These are phyloP conservation scores for Mionectes olivaceus DNA, from an alignment of 2,797 vertebrate species.

Conservation along the genomic window DNA sequence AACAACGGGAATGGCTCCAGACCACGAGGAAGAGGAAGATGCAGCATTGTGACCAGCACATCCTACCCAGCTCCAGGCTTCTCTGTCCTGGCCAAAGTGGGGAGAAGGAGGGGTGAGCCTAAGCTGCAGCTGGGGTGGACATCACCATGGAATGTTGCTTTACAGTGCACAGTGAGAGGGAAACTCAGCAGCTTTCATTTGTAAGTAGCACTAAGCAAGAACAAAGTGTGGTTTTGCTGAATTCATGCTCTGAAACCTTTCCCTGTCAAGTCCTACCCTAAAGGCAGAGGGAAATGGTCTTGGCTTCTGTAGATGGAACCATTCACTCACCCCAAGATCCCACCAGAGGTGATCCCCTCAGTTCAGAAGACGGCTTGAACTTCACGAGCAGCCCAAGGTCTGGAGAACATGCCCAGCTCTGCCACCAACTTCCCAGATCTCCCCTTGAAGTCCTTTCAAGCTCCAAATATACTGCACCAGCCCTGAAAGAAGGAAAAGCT, in stretches of 20 bases:
- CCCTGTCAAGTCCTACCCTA: neutral
- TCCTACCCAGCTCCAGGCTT: neutral
- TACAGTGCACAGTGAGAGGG: neutral
- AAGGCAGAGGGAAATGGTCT: neutral
- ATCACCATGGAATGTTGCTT: neutral
- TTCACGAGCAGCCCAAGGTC: neutral
- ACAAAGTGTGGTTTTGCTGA: neutral
- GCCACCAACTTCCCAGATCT: neutral
- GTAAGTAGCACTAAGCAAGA: neutral
- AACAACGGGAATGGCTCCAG: fast-evolving
- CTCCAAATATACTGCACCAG: neutral
- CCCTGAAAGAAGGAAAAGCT: neutral
- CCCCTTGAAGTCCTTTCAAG: neutral
- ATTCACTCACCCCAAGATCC: neutral
- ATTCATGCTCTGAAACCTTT: neutral
- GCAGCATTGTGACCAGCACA: fast-evolving
- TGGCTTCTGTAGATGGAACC: neutral
- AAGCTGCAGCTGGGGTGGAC: neutral
- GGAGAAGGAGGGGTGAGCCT: neutral
- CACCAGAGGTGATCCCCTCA: fast-evolving
- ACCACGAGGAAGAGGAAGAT: fast-evolving
- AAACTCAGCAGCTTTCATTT: neutral
- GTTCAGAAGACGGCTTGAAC: neutral
- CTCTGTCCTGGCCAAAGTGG: fast-evolving
- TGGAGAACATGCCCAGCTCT: neutral